A percentile compares a stretch with the other conserved stretches of the same genome.
Evolutionary conservation across 2,888 invertebrate genomes (phyloP).

Genomic region (Xestia sexstrigata): DNA sequence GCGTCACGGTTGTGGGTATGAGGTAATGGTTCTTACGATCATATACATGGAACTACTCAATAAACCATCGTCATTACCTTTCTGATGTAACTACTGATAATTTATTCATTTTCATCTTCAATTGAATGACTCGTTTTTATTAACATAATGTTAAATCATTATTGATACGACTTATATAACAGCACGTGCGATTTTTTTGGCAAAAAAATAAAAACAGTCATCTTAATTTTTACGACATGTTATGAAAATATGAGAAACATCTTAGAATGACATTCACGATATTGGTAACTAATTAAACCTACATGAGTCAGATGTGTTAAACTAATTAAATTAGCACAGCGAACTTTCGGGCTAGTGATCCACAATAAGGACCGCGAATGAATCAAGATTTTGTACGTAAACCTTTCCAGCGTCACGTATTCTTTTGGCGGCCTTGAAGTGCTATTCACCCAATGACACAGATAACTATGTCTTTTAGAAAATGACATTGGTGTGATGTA

Average conservation of each 20-base stretch:
- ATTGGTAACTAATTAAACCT: not conserved
- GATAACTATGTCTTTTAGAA: conserved; percentile 32
- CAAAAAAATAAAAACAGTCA: not conserved
- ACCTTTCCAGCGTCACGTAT: conserved; percentile 56
- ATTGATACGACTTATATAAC: conserved; percentile 1
- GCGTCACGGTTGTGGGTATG: conserved; percentile 57
- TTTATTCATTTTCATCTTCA: conserved; percentile 27
- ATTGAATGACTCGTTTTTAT: conserved; percentile 26
- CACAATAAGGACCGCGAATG: conserved; percentile 38
- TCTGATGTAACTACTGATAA: conserved; percentile 33
- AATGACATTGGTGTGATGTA: conserved; percentile 13
- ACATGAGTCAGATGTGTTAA: conserved; percentile 2
- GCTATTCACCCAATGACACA: conserved; percentile 60
- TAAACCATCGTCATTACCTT: conserved; percentile 20
- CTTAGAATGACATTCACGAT: not conserved
- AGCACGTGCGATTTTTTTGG: not conserved
- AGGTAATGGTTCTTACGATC: conserved; percentile 50
- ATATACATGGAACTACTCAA: conserved; percentile 55
- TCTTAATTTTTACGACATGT: not conserved
- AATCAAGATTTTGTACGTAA: conserved; percentile 43
- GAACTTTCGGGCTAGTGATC: conserved; percentile 34
- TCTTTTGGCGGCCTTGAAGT: conserved; percentile 63
- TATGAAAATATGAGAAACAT: not conserved
- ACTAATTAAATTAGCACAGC: conserved; percentile 35
- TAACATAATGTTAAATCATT: conserved; percentile 6